Evolutionary conservation across 2,797 vertebrate genomes (phyloP).

Genomic region (Philypnodon macrostomus): DNA sequence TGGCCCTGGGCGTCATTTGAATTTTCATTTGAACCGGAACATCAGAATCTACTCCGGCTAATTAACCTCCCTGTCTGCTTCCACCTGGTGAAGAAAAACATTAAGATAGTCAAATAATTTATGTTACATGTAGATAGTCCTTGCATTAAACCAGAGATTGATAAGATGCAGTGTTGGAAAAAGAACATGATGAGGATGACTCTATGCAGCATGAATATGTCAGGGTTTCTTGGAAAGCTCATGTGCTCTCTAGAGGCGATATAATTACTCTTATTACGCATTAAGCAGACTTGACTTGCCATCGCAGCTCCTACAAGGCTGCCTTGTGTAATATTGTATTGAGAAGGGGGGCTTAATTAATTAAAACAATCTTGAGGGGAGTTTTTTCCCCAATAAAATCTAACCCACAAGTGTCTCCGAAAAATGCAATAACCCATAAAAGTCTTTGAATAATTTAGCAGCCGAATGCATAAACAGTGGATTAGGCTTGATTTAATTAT

Average conservation of each 20-base stretch:
- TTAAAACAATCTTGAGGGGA: conserved; percentile 69
- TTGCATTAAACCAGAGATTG: conserved; percentile 19
- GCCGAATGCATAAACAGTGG: conserved; percentile 79
- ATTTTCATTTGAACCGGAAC: conserved; percentile 62
- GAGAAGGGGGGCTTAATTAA: conserved; percentile 66
- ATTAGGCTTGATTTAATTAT: conserved; percentile 83
- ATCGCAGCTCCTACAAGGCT: conserved; percentile 67
- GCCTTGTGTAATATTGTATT: conserved; percentile 50
- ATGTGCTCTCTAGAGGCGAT: conserved; percentile 43
- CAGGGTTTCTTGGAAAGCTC: conserved; percentile 40
- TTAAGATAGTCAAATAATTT: conserved; percentile 34
- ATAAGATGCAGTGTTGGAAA: background rate
- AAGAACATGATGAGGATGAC: background rate
- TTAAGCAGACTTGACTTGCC: conserved; percentile 69
- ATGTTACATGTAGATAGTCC: conserved; percentile 19
- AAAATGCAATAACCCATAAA: conserved; percentile 80
- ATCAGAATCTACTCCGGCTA: conserved; percentile 66
- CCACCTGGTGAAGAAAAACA: conserved; percentile 44
- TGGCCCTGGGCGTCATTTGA: conserved; percentile 65
- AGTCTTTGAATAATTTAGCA: conserved; percentile 80
- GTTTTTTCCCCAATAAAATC: conserved; percentile 65
- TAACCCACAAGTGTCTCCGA: conserved; percentile 61
- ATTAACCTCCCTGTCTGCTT: conserved; percentile 71
- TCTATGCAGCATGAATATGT: conserved; percentile 12
- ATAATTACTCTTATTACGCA: conserved; percentile 58